phyloP scores from a whole-genome alignment of 1,140 invertebrate species.

The Phymastichus coffea region DNA sequence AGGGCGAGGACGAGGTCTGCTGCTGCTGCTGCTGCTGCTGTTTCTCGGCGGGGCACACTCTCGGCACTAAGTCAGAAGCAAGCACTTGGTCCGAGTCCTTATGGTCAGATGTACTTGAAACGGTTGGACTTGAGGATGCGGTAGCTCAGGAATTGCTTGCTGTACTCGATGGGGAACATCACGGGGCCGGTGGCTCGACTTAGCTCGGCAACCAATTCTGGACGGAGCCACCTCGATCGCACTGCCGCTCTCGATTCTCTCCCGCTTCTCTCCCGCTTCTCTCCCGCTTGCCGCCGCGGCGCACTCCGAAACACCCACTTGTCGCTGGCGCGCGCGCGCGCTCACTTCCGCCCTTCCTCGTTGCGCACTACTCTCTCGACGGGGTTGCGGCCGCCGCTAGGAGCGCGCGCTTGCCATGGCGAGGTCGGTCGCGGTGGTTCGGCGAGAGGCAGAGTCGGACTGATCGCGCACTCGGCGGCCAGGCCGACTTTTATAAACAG shows the following conservation, averaged over 20 bases:
- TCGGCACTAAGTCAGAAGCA: conserved; percentile 26
- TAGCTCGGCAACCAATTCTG: neutral
- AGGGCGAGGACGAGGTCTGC: no score
- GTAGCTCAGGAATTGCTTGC: conserved; percentile 57
- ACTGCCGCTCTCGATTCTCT: no score
- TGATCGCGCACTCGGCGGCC: neutral
- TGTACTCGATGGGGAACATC: conserved; percentile 58
- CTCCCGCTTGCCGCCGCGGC: no score
- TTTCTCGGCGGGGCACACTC: conserved; percentile 27
- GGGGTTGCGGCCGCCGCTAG: conserved; percentile 21
- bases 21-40: no score
- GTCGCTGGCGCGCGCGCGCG: neutral
- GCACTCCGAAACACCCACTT: no score
- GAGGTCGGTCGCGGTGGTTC: neutral
- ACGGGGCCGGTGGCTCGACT: conserved; percentile 38
- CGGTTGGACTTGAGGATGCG: conserved; percentile 57
- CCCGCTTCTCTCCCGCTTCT: no score
- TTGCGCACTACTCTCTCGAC: neutral
- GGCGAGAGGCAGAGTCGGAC: neutral
- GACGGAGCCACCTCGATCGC: conserved; percentile 1
- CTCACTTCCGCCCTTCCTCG: neutral
- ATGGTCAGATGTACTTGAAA: conserved; percentile 58
- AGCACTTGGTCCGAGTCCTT: conserved; percentile 54
- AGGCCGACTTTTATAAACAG: no score
- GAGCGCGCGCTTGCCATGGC: conserved; percentile 28